Evolutionary conservation across 2,797 vertebrate genomes (phyloP), one percentile per base, ranked within the genome.

Genomic region (Euphonia xanthogaster): DNA sequence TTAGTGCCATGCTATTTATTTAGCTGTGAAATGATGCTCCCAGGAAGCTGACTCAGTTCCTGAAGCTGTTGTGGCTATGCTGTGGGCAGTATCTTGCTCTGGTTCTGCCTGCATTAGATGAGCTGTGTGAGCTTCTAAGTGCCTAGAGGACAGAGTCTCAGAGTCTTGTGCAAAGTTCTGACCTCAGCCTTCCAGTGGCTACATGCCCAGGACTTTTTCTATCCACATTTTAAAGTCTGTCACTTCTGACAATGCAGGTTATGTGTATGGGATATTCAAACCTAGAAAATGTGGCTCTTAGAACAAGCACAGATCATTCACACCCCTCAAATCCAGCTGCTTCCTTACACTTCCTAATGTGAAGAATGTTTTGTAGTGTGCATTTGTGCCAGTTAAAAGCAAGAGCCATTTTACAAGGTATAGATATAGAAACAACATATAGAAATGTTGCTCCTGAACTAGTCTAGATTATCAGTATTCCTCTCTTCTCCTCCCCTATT

Each of bases 31-130:
- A 80, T 62, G 33, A 50, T 91, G 85, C 65, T 91, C 72, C 33
- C 50, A 83, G 79, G 85, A 91, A 94, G 54, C 54, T 94, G 87
- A 93, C 61, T 95, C 61, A 42, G 68, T 91, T 96, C 61, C 68
- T 80, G 57, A 57, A 94, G 65, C 72, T 30, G 15, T 42, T 88
- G 61, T 71, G 87, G 81, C 81, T 67, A 8, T 6, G 25, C 67
- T 50, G 24, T 31, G 72, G 90, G 91, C 61, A 57, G 42, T 31
- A 23, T 65, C 23, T 65, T 74, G 81, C 65, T 83, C 39, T 12
- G 8, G 33, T 80, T 72, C 47, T 95, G 90, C 68, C 68, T 72
- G 35, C 24, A 5, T 25, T 63, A 67, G 57, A 67, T 54, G 57
- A 92, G 60, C 44, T 88, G 4, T 28, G 22, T 17, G 39, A 90